These are phyloP conservation scores for Nothobranchius furzeri DNA, from an alignment of 2,113 vertebrate species.

Conservation along the genomic window DNA sequence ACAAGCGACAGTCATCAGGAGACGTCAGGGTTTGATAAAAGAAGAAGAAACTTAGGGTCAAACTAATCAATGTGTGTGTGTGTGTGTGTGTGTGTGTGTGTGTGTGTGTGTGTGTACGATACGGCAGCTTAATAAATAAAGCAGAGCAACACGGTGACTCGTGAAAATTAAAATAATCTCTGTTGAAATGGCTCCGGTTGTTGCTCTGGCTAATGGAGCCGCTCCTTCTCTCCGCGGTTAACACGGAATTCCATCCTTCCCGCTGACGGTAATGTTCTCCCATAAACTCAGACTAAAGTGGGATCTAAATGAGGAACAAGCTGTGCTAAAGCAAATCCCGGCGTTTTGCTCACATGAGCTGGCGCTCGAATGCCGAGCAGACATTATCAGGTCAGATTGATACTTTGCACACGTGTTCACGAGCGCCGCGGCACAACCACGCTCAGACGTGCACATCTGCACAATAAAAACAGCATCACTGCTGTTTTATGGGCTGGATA, in stretches of 20 bases:
- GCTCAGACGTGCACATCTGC: not conserved
- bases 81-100: no score
- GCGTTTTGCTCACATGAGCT: not conserved
- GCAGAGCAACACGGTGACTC: constrained; percentile 6
- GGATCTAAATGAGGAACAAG: constrained; percentile 10
- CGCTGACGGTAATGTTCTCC: constrained; percentile 1
- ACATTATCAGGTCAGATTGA: not conserved
- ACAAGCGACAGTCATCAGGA: constrained; percentile 26
- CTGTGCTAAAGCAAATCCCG: constrained; percentile 8
- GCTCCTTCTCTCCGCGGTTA: constrained; percentile 33
- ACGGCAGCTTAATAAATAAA: constrained; percentile 9
- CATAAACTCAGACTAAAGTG: constrained; percentile 22
- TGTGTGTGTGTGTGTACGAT: not conserved
- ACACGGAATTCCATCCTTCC: constrained; percentile 31
- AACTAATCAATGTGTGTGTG: constrained; percentile 45
- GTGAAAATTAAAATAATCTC: constrained; percentile 41
- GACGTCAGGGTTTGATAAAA: constrained; percentile 7
- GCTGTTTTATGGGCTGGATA: constrained; percentile 40
- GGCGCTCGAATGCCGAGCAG: not conserved
- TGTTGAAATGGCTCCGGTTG: constrained; percentile 43
- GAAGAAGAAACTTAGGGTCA: constrained; percentile 25
- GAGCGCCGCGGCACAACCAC: not conserved
- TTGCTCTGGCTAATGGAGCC: constrained; percentile 15
- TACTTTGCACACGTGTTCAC: not conserved
- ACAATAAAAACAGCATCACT: not conserved